Evolutionary conservation across 2,888 invertebrate genomes (phyloP), one percentile per base, ranked within the genome.

Genomic region (Liodrosophila aerea): DNA sequence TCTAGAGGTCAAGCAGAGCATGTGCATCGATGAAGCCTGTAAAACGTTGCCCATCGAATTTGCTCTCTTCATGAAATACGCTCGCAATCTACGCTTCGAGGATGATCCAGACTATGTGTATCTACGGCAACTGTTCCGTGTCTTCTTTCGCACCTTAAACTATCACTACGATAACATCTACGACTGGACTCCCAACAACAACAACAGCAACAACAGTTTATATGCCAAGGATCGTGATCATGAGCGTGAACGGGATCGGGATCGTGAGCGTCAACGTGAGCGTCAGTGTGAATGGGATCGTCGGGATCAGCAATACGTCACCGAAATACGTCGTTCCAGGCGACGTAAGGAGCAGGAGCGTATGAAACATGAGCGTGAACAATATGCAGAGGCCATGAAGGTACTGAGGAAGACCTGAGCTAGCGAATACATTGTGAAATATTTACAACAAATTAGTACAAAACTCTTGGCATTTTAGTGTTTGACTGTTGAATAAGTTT

Each of bases 71-170:
- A 93, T 99, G 91, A 99, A 98, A 92, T 99, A 99, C 91, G 97
- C 97, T 90, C 95, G 98, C 88, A 98, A 98, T 43, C 92, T 99
- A 87, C 94, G 97, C 83, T 99, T 99, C 91, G 98, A 98, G 89
- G 99, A 99, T 90, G 94, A 95, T 47, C 99, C 99, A 8, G 99
- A 99, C 91, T 99, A 99, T 92, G 97, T 98, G 96, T 99, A 99
- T 92, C 93, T 99, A 85, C 94, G 99, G 88, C 98, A 99, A 91
- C 90, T 93, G 64, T 88, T 89, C 71, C 88, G 88, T 89, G 98
- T 98, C 89, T 93, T 99, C 89, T 98, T 98, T 93, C 96, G 98
- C 90, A 98, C 98, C 73, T 93, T 98, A 89, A 98, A 98, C 92
- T 97, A 98, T 91, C 97, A 97, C 91, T 98, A 97, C 91, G 98